These are phyloP conservation scores for Melanostoma mellinum DNA, from an alignment of 2,888 invertebrate species.

Conservation along the genomic window DNA sequence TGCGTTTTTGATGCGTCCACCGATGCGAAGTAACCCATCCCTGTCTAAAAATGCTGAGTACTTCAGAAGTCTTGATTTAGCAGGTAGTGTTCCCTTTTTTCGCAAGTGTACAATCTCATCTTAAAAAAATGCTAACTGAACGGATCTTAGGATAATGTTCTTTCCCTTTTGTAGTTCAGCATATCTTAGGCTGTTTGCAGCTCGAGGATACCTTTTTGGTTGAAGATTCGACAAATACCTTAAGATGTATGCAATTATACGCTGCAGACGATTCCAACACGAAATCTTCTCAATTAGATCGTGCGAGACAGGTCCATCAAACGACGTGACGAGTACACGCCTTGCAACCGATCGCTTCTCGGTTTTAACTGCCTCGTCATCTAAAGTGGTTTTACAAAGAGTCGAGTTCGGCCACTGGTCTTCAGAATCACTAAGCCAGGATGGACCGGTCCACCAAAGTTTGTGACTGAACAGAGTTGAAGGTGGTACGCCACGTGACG, in stretches of 20 bases:
- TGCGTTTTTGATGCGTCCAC: conserved; percentile 16
- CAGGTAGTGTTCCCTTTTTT: not conserved
- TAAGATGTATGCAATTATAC: not conserved
- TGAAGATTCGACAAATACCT: conserved; percentile 1
- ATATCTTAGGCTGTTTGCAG: not conserved
- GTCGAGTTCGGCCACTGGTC: conserved; percentile 2
- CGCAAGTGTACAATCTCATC: conserved; percentile 6
- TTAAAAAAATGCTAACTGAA: not conserved
- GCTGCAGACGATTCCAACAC: conserved; percentile 15
- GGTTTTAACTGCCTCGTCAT: not conserved
- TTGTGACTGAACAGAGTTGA: conserved; percentile 31
- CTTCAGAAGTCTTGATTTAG: conserved; percentile 10
- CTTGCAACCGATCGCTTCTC: not conserved
- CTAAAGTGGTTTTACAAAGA: not conserved
- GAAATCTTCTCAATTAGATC: no score
- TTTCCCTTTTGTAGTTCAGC: not conserved
- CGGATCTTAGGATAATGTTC: not conserved
- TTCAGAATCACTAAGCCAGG: not conserved
- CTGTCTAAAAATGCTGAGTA: conserved; percentile 27
- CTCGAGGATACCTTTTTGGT: not conserved
- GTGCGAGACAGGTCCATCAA: not conserved
- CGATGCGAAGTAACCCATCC: conserved; percentile 17
- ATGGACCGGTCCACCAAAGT: conserved; percentile 70
- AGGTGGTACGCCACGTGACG: conserved; percentile 64
- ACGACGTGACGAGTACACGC: not conserved